phyloP scores from a whole-genome alignment of 1,140 invertebrate species.

The Panagrolaimus sp. region DNA sequence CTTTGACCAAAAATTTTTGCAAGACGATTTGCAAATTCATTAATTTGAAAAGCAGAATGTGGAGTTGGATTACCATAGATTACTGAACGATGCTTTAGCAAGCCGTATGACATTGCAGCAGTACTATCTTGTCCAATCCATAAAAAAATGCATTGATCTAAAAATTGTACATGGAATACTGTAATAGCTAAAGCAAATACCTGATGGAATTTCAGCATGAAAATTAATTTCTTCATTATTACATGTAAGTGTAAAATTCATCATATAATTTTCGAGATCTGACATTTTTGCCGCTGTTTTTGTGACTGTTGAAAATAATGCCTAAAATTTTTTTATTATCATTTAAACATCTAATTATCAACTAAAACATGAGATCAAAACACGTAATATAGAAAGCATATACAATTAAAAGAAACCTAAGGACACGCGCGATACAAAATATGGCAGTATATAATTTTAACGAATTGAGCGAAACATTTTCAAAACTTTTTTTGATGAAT shows the following conservation, averaged over 20 bases:
- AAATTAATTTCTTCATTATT: conserved; percentile 4
- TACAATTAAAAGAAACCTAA: conserved; percentile 2
- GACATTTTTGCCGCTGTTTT: too few relatives aligned
- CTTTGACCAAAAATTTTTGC: not conserved
- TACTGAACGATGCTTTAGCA: not conserved
- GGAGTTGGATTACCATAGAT: not conserved
- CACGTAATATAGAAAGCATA: not conserved
- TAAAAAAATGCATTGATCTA: conserved; percentile 13
- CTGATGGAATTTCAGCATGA: conserved; percentile 5
- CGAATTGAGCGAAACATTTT: conserved; percentile 34
- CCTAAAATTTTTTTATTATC: not conserved
- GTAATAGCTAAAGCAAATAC: not conserved
- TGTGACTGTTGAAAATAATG: too few relatives aligned
- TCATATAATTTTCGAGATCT: not conserved
- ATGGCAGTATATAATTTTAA: not conserved
- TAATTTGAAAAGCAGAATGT: conserved; percentile 2
- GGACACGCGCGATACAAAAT: not conserved
- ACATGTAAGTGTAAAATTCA: not conserved
- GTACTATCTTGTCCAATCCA: conserved; percentile 16
- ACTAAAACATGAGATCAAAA: not conserved
- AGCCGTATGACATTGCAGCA: not conserved
- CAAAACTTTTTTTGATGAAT: conserved; percentile 28
- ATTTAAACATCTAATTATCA: conserved; percentile 12
- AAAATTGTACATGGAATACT: not conserved
- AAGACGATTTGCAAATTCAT: conserved; percentile 14